Conservation (phyloP, 2,113 vertebrate genomes). For the Osmerus eperlanus region DNA sequence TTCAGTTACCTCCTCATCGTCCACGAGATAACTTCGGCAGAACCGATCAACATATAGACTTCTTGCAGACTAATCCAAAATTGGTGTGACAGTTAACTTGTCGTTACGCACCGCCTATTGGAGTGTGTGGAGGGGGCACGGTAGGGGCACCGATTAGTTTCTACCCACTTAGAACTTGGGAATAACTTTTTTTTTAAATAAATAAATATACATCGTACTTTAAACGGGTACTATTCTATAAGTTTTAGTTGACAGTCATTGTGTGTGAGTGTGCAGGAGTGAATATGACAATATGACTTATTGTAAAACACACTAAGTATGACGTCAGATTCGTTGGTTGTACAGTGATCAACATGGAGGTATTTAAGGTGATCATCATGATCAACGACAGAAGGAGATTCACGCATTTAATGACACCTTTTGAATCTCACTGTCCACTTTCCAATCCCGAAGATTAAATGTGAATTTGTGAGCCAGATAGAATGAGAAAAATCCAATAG, state of each 20-base stretch:
- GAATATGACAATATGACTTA: too few species aligned
- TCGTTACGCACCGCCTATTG: slow-evolving; percentile 46
- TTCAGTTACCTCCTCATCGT: slow-evolving; percentile 26
- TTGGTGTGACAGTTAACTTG: slow-evolving; percentile 50
- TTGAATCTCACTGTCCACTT: background rate
- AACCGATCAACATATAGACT: background rate
- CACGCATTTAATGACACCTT: too few species aligned
- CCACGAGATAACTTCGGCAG: slow-evolving; percentile 1
- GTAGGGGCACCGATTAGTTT: background rate
- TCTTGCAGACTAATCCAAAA: slow-evolving; percentile 48
- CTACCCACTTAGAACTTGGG: background rate
- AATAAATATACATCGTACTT: background rate
- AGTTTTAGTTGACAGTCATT: too few species aligned
- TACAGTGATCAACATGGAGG: too few species aligned
- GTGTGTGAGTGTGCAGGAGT: too few species aligned
- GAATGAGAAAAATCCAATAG: background rate
- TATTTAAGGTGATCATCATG: too few species aligned
- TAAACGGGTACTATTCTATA: background rate
- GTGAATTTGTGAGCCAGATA: background rate
- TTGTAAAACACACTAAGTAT: too few species aligned
- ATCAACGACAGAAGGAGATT: too few species aligned
- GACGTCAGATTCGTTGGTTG: too few species aligned
- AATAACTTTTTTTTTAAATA: background rate
- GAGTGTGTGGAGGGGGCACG: slow-evolving; percentile 35
- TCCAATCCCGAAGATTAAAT: too few species aligned